These are phyloP conservation scores for Poeciliopsis paucimaculata DNA, from an alignment of 2,797 vertebrate genomes.

Conservation along the genomic window DNA sequence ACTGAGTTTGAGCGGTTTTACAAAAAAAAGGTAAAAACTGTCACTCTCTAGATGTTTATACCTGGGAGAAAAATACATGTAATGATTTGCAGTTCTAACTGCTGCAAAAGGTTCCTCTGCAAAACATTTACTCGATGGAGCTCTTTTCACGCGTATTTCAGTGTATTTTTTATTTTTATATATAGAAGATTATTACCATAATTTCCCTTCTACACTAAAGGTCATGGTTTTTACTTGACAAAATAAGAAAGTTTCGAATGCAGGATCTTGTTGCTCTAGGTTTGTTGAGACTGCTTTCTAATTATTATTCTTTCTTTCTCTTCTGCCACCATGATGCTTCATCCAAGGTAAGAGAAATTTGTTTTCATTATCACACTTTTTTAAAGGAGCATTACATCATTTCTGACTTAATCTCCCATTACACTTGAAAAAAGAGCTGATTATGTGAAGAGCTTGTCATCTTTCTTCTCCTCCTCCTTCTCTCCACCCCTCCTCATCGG, in stretches of 20 bases:
- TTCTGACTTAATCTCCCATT: conserved; percentile 82
- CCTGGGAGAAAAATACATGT: too few relatives aligned
- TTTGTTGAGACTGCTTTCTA: conserved; percentile 14
- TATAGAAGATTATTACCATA: not conserved
- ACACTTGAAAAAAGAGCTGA: conserved; percentile 81
- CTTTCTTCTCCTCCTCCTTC: conserved; percentile 65
- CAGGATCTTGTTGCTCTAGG: conserved; percentile 5
- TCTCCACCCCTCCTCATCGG: conserved; percentile 59
- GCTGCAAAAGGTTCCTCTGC: not conserved
- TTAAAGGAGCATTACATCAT: conserved; percentile 86
- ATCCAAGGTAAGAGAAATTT: conserved; percentile 52
- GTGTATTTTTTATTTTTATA: not conserved
- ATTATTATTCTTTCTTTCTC: conserved; percentile 21
- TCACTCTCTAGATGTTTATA: not conserved
- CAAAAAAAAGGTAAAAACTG: not conserved
- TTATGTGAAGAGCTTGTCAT: conserved; percentile 79
- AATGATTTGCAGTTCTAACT: not conserved
- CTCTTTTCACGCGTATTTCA: not conserved
- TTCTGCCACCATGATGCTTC: conserved; percentile 20
- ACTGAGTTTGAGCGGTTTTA: not conserved
- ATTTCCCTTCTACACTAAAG: not conserved
- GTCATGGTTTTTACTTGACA: not conserved
- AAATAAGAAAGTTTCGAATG: not conserved
- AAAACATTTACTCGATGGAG: not conserved
- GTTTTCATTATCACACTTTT: conserved; percentile 37